Percentiles rank a stretch among this genome's conserved stretches.
phyloP scores from a whole-genome alignment of 2,888 invertebrate genomes.

The Eupithecia exiguata region DNA sequence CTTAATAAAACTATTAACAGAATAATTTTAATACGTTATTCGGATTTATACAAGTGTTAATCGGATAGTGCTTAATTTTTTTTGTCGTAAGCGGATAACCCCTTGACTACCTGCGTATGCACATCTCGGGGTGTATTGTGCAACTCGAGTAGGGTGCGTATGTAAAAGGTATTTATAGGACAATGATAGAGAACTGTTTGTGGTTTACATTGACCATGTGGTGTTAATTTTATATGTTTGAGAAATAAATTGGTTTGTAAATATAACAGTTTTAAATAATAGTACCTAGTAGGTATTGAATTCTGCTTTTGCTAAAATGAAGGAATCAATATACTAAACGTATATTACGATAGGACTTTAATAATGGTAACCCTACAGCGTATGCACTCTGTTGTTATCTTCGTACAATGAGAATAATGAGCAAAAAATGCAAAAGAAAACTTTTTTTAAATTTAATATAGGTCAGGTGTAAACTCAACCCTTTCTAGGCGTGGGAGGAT shows the following conservation, averaged over 20 bases:
- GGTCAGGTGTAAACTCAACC: constrained; percentile 83
- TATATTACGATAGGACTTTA: constrained; percentile 32
- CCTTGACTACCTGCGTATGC: constrained; percentile 77
- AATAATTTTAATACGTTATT: constrained; percentile 66
- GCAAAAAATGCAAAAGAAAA: constrained; percentile 78
- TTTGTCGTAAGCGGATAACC: constrained; percentile 84
- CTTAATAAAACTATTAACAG: constrained; percentile 59
- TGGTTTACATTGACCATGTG: not conserved
- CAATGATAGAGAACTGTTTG: not conserved
- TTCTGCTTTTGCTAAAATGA: not conserved
- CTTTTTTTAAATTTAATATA: constrained; percentile 73
- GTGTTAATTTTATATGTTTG: not conserved
- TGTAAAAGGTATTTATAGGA: constrained; percentile 35
- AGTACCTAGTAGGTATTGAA: not conserved
- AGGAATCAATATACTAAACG: not conserved
- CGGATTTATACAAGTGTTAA: constrained; percentile 76
- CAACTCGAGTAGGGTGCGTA: constrained; percentile 65
- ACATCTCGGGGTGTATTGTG: constrained; percentile 43
- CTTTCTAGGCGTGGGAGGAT: constrained; percentile 81
- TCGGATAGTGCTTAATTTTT: constrained; percentile 74
- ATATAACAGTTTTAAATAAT: not conserved
- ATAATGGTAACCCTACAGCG: constrained; percentile 58
- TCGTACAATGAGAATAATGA: constrained; percentile 67
- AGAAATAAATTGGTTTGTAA: not conserved
- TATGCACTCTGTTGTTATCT: constrained; percentile 63